These are phyloP conservation scores for Vidua macroura DNA, from an alignment of 2,113 vertebrate species.

Conservation along the genomic window DNA sequence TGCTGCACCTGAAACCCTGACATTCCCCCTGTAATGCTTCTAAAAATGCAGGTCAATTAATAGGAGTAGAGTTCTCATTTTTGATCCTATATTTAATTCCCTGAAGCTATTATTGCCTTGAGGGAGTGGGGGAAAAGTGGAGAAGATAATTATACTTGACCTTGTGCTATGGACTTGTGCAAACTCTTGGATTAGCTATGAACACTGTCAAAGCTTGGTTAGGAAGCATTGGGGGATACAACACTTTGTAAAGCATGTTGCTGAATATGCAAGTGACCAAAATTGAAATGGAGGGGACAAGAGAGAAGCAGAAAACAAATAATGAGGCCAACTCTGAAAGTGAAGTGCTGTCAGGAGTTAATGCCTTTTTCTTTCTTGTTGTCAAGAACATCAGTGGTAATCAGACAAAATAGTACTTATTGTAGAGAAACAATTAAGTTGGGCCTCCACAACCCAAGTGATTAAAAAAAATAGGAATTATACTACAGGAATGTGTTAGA, in stretches of 20 bases:
- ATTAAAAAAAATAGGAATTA: neutral
- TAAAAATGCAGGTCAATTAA: constrained; percentile 31
- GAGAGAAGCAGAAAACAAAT: constrained; percentile 10
- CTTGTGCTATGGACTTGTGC: neutral
- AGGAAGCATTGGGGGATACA: neutral
- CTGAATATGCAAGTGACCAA: constrained; percentile 6
- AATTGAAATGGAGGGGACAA: neutral
- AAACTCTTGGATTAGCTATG: constrained; percentile 22
- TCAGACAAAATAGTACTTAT: neutral
- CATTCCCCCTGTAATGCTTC: neutral
- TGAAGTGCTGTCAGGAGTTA: neutral
- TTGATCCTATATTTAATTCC: constrained; percentile 9
- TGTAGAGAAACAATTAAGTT: neutral
- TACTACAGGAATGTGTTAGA: neutral
- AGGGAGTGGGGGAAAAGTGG: neutral
- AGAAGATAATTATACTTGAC: constrained; percentile 39
- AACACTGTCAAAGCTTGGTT: neutral
- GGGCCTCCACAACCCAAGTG: neutral
- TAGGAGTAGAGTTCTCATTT: neutral
- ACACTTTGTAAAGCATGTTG: neutral
- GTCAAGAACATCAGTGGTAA: constrained; percentile 11
- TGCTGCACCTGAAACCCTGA: neutral
- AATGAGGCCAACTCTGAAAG: neutral
- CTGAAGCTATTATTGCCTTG: neutral
- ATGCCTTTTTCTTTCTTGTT: neutral